Conservation (phyloP, 1,140 invertebrate genomes). For the Papilio aristodemus region DNA sequence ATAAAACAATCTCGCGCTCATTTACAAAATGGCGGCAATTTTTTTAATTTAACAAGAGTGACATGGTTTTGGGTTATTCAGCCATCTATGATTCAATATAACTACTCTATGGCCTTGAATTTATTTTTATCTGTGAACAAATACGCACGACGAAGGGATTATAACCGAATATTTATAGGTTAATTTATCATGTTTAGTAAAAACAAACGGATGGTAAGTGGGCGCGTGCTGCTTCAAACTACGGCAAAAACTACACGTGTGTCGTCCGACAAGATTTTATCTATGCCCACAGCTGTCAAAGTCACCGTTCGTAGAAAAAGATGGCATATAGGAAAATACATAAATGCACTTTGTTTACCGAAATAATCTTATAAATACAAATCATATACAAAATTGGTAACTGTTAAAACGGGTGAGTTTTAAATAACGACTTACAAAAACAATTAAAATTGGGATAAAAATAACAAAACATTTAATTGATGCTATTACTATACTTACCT, state of each 20-base stretch:
- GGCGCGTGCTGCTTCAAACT: background rate
- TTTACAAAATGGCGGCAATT: too few species aligned
- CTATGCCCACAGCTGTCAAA: constrained; percentile 10
- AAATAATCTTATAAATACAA: background rate
- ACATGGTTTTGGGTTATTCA: too few species aligned
- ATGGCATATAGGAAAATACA: background rate
- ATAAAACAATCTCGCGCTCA: too few species aligned
- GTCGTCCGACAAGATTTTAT: constrained; percentile 18
- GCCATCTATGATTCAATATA: too few species aligned
- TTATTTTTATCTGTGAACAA: background rate
- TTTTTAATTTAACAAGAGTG: too few species aligned
- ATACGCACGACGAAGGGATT: background rate
- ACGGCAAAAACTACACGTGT: constrained; percentile 15
- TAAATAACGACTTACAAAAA: background rate
- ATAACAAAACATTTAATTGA: too few species aligned
- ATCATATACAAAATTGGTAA: background rate
- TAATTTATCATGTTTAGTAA: constrained; percentile 14
- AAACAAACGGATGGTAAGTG: constrained; percentile 7
- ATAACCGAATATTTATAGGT: background rate
- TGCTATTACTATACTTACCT: too few species aligned
- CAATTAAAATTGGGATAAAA: background rate
- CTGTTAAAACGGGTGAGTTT: too few species aligned
- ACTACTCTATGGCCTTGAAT: background rate
- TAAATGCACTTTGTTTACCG: background rate
- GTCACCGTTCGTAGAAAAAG: constrained; percentile 10